Base-by-base conservation (phyloP, 2,113 vertebrate genomes). In the Crotalus helleri region DNA sequence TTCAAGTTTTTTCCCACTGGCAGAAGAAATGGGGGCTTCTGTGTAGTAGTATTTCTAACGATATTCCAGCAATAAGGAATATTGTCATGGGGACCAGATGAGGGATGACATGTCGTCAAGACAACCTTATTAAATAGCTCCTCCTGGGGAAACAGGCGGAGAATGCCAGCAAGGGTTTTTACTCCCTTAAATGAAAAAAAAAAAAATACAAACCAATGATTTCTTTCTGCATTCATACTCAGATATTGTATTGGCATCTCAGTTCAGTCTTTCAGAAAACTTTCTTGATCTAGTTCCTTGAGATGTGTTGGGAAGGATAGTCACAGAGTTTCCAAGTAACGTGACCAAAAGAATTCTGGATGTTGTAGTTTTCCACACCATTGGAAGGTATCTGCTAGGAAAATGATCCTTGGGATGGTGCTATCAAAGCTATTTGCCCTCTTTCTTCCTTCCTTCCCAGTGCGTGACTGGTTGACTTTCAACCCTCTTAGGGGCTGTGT, bases 31-130 rank as follows among this genome's bases (percentile, higher is more conserved):
- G 19, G 53, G 39, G 4, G n/a, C 1, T 5, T 39, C 33, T 26
- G 4, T 39, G 46, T 49, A 49, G 29, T n/a, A 58, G 74, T n/a
- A 53, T 46, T 39, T 55, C 23, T 46, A 46, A 91, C 46, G 54
- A 86, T 91, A 81, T 44, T 91, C 86, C 54, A n/a, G 15, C 91
- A 59, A 87, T 29, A 87, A 91, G 39, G 39, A 91, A 0, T 46
- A 46, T 86, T 57, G 81, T 58, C 91, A 91, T 91, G 91, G 91
- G 91, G 91, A 91, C 54, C 81, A 91, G 81, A 55, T 49, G 54
- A 86, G 46, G 85, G 19, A 51, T 26, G 5, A 87, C 26, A 29
- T 2, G 44, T 91, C 55, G 21, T 85, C 81, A 91, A 91, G 55
- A 21, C 91, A 91, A 91, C 91, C 81, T 87, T 91, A 91, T 91